Percentiles rank a stretch among this genome's conserved stretches.
phyloP scores from a whole-genome alignment of 2,113 vertebrate species.

The Colius striatus region DNA sequence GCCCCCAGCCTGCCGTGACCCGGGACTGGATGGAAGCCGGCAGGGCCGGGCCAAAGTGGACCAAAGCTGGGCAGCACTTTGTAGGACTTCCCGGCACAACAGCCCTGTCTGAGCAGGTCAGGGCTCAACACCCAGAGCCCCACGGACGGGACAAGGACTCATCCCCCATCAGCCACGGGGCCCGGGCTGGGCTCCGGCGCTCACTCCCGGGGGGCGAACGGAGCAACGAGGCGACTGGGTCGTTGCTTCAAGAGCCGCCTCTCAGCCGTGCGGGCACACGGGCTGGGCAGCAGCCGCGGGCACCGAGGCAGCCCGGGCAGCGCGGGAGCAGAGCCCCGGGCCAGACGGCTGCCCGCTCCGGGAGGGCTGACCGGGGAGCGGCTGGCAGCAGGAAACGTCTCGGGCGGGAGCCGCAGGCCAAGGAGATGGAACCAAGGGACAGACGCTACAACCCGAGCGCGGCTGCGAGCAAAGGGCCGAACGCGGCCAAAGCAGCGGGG shows the following conservation, averaged over 20 bases:
- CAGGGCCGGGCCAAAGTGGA: background rate
- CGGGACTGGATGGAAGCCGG: background rate
- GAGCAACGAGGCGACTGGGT: background rate
- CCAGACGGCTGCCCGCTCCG: background rate
- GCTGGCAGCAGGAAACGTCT: background rate
- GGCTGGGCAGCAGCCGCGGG: background rate
- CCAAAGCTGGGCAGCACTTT: background rate
- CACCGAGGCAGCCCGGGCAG: background rate
- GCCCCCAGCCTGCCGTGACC: rapidly evolving
- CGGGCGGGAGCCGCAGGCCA: background rate
- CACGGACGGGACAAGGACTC: background rate
- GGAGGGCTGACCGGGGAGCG: background rate
- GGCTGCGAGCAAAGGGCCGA: background rate
- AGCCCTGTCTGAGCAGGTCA: background rate
- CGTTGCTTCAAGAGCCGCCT: background rate
- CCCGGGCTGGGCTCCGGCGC: background rate
- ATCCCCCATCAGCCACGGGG: rapidly evolving
- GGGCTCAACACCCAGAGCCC: background rate
- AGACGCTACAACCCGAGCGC: background rate
- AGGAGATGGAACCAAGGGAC: background rate
- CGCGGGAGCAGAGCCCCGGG: background rate
- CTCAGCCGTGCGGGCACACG: background rate
- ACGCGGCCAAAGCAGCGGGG: too few relatives aligned
- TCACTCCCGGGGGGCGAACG: rapidly evolving
- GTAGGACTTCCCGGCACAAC: background rate